Percentiles rank a stretch among this genome's conserved stretches.
Conservation (phyloP, 2,888 invertebrate species). For the Plagodis pulveraria region DNA sequence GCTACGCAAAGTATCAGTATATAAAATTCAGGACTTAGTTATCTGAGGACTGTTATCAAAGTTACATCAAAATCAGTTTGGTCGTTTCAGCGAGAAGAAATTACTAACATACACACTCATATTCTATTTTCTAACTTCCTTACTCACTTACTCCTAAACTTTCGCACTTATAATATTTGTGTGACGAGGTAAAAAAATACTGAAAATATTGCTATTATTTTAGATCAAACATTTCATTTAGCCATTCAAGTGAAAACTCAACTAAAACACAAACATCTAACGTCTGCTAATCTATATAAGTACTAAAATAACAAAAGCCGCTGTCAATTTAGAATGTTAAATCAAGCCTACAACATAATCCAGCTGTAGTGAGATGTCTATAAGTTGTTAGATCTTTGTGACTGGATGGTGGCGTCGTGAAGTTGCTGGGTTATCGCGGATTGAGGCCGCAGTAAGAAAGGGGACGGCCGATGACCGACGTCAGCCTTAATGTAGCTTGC, state of each 20-base stretch:
- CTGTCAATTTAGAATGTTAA: constrained; percentile 48
- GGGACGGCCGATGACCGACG: constrained; percentile 76
- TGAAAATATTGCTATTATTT: no score
- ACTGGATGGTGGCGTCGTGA: constrained; percentile 53
- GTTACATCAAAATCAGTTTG: no score
- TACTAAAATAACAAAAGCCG: constrained; percentile 30
- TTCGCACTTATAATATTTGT: no score
- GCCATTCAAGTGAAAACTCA: background rate
- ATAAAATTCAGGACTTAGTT: no score
- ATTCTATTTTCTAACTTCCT: no score
- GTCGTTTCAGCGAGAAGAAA: no score
- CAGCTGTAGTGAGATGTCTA: constrained; percentile 47
- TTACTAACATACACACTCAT: no score
- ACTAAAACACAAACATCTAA: background rate
- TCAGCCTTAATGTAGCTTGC: constrained; percentile 65
- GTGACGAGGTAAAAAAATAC: background rate
- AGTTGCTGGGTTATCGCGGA: constrained; percentile 62
- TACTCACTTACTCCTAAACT: no score
- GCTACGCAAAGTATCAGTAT: no score
- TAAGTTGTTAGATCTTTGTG: constrained; percentile 47
- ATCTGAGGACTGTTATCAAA: no score
- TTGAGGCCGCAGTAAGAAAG: constrained; percentile 72
- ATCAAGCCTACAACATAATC: constrained; percentile 51
- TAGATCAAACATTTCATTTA: no score
- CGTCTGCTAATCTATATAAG: constrained; percentile 39